phyloP scores from a whole-genome alignment of 2,888 invertebrate species.

The Habroteleia sp. region DNA sequence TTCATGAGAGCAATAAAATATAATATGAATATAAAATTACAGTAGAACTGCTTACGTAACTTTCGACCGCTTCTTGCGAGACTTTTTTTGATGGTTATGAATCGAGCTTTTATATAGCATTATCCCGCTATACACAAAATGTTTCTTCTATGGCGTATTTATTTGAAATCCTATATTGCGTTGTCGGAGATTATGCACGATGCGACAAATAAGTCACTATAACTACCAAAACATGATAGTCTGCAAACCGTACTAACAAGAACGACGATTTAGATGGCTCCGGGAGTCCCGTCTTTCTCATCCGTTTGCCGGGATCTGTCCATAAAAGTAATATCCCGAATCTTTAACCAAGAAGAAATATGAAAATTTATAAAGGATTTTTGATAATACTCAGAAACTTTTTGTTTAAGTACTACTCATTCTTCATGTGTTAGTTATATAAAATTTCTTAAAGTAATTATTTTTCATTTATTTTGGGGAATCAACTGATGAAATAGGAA shows the following conservation, averaged over 20 bases:
- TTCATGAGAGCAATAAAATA: no score
- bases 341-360: no score
- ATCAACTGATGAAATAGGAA: no score
- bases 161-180: constrained; percentile 43
- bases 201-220: constrained; percentile 65
- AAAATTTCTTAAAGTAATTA: no score
- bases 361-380: no score
- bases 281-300: constrained; percentile 39
- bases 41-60: no score
- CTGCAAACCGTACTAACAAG: constrained; percentile 70
- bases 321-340: constrained; percentile 33
- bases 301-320: constrained; percentile 24
- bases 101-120: constrained; percentile 6
- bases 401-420: no score
- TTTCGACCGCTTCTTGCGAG: constrained; percentile 1
- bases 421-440: no score
- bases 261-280: constrained; percentile 68
- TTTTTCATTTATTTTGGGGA: no score
- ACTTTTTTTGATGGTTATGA: constrained; percentile 2
- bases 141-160: constrained; percentile 42
- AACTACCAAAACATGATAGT: constrained; percentile 60
- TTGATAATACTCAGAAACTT: no score
- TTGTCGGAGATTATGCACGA: constrained; percentile 64
- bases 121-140: constrained; percentile 5
- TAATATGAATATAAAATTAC: no score